phyloP scores from a whole-genome alignment of 2,113 vertebrate species.

The Ascaphus truei region DNA sequence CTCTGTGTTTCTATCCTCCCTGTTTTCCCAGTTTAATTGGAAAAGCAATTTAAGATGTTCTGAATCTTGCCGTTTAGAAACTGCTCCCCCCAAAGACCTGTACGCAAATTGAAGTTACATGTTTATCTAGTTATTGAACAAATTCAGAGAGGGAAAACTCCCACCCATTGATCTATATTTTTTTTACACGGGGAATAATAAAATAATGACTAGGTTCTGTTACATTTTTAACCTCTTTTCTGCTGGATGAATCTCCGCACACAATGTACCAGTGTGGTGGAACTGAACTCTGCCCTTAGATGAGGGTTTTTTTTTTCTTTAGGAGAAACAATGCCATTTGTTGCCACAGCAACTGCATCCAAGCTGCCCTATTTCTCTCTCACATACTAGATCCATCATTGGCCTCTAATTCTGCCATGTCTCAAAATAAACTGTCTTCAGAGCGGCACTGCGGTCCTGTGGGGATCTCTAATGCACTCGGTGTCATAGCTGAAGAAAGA shows the following conservation, averaged over 20 bases:
- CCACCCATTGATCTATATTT: not conserved
- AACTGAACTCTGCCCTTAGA: not conserved
- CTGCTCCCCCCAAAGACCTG: not conserved
- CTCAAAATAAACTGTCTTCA: not conserved
- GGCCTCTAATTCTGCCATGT: not conserved
- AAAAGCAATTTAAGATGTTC: not conserved
- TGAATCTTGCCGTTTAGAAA: not conserved
- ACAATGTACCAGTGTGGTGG: not conserved
- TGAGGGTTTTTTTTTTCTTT: not conserved
- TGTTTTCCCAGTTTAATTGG: constrained; percentile 4
- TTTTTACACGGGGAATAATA: not conserved
- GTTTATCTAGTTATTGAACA: constrained; percentile 4
- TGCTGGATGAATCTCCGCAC: not conserved
- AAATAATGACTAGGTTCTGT: not conserved
- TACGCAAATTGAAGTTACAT: constrained; percentile 9
- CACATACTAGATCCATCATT: not conserved
- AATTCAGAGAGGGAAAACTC: not conserved
- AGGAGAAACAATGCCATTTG: not conserved
- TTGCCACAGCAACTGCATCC: not conserved
- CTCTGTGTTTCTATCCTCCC: not conserved
- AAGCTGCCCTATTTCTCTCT: not conserved
- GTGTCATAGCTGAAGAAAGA: too few relatives aligned
- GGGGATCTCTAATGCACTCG: not conserved
- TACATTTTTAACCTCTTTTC: not conserved
- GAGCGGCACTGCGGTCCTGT: not conserved